Conservation (phyloP, 2,113 vertebrate species). For the Aramus guarauna region DNA sequence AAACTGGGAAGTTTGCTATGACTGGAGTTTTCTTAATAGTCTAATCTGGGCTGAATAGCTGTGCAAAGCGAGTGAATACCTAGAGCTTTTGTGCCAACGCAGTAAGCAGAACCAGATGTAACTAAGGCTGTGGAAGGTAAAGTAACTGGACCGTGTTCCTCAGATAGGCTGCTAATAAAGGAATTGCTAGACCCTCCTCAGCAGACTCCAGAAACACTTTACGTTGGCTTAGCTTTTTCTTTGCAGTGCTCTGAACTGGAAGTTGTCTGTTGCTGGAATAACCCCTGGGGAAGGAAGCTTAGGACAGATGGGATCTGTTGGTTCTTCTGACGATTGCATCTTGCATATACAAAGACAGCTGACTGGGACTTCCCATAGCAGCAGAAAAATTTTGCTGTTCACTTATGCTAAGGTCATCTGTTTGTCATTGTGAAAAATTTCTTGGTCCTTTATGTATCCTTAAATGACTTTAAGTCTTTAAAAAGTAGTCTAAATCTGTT, state of each 20-base stretch:
- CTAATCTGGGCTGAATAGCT: not conserved
- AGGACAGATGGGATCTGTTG: not conserved
- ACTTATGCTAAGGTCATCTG: not conserved
- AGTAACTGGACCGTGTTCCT: not conserved
- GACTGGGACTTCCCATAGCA: not conserved
- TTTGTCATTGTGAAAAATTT: not conserved
- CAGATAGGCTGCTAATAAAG: not conserved
- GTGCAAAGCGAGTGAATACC: not conserved
- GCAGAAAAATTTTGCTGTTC: not conserved
- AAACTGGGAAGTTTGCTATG: not conserved
- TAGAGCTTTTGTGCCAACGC: not conserved
- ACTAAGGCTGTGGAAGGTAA: not conserved
- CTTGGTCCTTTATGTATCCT: not conserved
- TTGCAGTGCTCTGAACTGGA: not conserved
- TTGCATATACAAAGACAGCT: fast-evolving
- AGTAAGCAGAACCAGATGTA: not conserved
- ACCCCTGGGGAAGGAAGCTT: not conserved
- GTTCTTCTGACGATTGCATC: not conserved
- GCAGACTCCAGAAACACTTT: not conserved
- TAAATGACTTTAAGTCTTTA: not conserved
- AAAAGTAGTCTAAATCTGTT: not conserved
- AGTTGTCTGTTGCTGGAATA: not conserved
- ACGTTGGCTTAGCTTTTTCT: not conserved
- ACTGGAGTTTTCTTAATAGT: not conserved
- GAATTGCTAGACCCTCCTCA: not conserved